Conservation (phyloP, 2,113 vertebrate genomes). For the Hydrochoerus hydrochaeris region DNA sequence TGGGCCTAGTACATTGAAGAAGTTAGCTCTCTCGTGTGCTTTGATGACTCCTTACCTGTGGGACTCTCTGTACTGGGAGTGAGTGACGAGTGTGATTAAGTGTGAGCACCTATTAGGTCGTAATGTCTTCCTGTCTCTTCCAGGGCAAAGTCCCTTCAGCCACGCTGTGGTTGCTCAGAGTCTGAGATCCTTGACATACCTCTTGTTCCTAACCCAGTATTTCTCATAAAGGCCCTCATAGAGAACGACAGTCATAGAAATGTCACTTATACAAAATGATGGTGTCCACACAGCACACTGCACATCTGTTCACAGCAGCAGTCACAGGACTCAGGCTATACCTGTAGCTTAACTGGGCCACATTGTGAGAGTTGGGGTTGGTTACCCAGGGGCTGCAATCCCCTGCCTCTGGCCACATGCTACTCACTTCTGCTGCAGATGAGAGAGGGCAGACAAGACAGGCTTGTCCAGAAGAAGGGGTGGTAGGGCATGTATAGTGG, state of each 20-base stretch:
- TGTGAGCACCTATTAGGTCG: neutral
- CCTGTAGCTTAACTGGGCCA: neutral
- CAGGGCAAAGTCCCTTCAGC: neutral
- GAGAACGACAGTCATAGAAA: neutral
- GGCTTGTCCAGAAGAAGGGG: neutral
- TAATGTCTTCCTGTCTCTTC: neutral
- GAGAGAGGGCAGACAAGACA: neutral
- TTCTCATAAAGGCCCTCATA: neutral
- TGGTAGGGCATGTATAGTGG: rapidly evolving
- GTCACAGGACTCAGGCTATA: neutral
- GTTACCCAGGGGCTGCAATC: neutral
- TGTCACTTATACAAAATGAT: neutral
- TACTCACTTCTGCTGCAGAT: neutral
- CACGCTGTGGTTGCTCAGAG: neutral
- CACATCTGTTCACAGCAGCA: neutral
- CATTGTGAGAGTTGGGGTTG: neutral
- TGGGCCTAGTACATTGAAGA: neutral
- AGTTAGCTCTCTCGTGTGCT: neutral
- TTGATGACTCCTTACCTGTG: neutral
- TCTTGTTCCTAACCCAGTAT: neutral
- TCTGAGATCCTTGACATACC: neutral
- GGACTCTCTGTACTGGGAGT: neutral
- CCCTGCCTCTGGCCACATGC: neutral
- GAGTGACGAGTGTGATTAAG: neutral
- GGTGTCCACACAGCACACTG: rapidly evolving